Evolutionary conservation across 1,140 invertebrate species (phyloP), one percentile per base, ranked within the genome.

Genomic region (Drosophila burlai): DNA sequence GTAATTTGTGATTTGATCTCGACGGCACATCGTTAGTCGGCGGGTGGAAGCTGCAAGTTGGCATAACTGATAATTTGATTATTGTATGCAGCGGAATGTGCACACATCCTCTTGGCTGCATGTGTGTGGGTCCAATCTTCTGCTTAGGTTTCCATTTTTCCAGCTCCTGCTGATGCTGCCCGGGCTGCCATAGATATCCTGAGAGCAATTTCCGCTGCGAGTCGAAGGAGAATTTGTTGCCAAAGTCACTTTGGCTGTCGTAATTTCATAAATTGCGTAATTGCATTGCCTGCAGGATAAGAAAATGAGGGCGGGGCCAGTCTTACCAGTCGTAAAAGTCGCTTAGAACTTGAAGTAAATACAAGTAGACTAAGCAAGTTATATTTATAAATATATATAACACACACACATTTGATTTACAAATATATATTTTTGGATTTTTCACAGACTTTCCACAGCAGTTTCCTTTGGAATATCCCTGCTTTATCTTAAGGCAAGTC

Each of bases 261-360:
- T 80, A 84, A 84, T 84, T 80, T 77, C 63, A 84, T 77, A 84
- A 84, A 80, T 84, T 83, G 59, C 73, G 72, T 83, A 83, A 83
- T 83, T 84, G 81, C 77, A 84, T 81, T 81, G 65, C 31, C 16
- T 6, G 42, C 36, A 47, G 54, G 52, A 18, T 34, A 24, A 18
- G 13, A 43, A n/a, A 66, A 24, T 9, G 52, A n/a, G 5, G n/a
- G 4, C 2, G 13, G 7, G 6, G 46, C 6, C 2, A 47, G 21
- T 18, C 40, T 1, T 10, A 7, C 13, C 36, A 24, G 31, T 16
- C 16, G n/a, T 9, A 34, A 34, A 34, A 11, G 9, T 34, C 31
- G 7, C 1, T 2, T 9, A 9, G 8, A 9, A 8, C 31, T 31
- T 31, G 31, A 31, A 31, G 9, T 31, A 9, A 31, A 9, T 31